Base-by-base conservation (phyloP, 2,113 vertebrate genomes). In the Heterochromis multidens region DNA sequence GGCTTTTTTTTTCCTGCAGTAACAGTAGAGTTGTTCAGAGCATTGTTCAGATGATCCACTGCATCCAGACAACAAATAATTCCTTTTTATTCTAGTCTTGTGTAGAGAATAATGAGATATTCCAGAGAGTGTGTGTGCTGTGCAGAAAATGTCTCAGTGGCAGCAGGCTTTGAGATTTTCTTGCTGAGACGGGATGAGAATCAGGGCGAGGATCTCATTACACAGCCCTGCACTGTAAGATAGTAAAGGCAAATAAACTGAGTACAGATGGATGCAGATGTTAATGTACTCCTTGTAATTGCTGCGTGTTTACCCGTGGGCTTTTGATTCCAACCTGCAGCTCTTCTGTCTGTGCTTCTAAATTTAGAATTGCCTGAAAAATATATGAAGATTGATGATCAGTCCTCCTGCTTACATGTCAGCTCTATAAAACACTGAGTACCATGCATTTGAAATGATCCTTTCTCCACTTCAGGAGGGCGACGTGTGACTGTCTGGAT, bases 11-110 rank as follows among this genome's bases (percentile, higher is more conserved):
- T 7, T 67, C n/a, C 40, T 74, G 70, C 70, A 74, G 16, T 74
- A 54, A 74, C 70, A 92, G 83, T 62, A 19, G 88, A 79, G 74
- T 90, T 88, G 88, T 92, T 91, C 80, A 57, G 46, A 67, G 86
- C 67, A 77, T 89, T 83, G 89, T 87, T 58, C 86, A 76, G 80
- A 57, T 84, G 87, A 89, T 88, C 87, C 83, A 35, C 80, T 56
- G 7, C 60, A 80, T 72, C 52, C 84, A 65, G 29, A 31, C 87
- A 70, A 52, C 29, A 19, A 85, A 84, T 76, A 23, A 56, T 40
- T 56, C 33, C 78, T 81, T 57, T 49, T 63, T 74, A 12, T 63
- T 63, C 40, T 25, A 25, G 80, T 77, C 33, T 40, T 17, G 29
- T 81, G 43, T 49, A 35, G 63, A 67, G 57, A 19, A 29, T 61